Evolutionary conservation across 2,888 invertebrate genomes (phyloP).

Genomic region (Lypha dubia): DNA sequence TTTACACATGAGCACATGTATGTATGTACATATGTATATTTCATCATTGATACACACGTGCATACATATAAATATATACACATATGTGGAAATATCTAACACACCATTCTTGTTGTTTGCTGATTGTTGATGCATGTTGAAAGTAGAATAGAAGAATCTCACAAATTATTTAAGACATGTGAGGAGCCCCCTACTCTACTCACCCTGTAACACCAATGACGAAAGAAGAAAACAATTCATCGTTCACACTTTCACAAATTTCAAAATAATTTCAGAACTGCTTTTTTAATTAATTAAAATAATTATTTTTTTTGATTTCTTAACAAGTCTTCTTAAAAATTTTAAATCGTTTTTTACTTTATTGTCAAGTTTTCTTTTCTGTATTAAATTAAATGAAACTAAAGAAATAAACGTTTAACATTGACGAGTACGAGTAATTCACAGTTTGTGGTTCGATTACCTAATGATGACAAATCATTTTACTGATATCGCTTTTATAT

Average conservation of each 20-base stretch:
- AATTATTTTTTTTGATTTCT: background rate
- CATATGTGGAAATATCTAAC: no score
- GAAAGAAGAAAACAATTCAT: background rate
- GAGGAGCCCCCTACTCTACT: constrained; percentile 74
- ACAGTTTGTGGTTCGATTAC: constrained; percentile 71
- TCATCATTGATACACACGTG: background rate
- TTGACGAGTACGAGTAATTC: background rate
- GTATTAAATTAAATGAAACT: background rate
- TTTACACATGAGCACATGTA: background rate
- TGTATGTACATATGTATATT: background rate
- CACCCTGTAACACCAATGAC: constrained; percentile 70
- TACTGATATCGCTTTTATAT: constrained; percentile 74
- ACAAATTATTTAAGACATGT: constrained; percentile 70
- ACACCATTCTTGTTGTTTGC: background rate
- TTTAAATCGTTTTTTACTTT: background rate
- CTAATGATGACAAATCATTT: constrained; percentile 73
- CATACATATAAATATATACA: background rate
- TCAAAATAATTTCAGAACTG: background rate
- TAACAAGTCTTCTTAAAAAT: background rate
- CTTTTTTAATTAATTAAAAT: background rate
- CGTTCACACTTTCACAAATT: constrained; percentile 40
- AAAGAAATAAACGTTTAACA: constrained; percentile 27
- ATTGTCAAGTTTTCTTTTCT: background rate
- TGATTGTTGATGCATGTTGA: constrained; percentile 70
- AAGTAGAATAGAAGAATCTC: constrained; percentile 75